Base-by-base conservation (phyloP, 2,888 invertebrate species). In the Mayetiola destructor region DNA sequence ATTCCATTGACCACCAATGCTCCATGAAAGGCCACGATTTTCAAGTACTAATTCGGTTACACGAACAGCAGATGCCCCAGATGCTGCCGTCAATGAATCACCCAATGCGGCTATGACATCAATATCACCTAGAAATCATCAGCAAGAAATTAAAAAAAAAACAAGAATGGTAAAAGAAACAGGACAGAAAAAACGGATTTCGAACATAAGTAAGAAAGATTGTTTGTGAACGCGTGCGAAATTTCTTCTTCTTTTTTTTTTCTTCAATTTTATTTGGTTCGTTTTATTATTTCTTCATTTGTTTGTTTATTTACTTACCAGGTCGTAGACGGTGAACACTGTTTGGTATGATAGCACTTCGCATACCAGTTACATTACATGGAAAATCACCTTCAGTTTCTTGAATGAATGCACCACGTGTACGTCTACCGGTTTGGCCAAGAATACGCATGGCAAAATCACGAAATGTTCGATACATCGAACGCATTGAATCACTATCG, bases 91-190 rank as follows among this genome's bases (percentile, higher is more conserved):
- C 35, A 78, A 63, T 16, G 76, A 76, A 63, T 79, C 78, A 0
- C 78, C 79, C 63, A 79, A 67, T 1, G 76, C 75, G 0, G 66
- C 78, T n/a, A 78, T 67, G 2, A 78, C 67, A 59, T 77, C 75
- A 35, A 79, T 74, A 64, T 79, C 79, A 35, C 77, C 77, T 23
- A 77, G n/a, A n/a, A n/a, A 23, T 23, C 76, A 58, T 73, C 66
- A 48, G 27, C 3, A 29, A 20, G 36, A 16, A 8, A 39, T 39
- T 18, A n/a, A n/a, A n/a, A n/a, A n/a, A n/a, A n/a, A n/a, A n/a
- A n/a, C n/a, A n/a, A n/a, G n/a, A n/a, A n/a, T n/a, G n/a, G n/a
- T n/a, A n/a, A n/a, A n/a, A n/a, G n/a, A n/a, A n/a, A n/a, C n/a
- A n/a, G n/a, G n/a, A n/a, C n/a, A n/a, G n/a, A n/a, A n/a, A n/a